phyloP scores from a whole-genome alignment of 2,113 vertebrate genomes.

The Glaucidium brasilianum region DNA sequence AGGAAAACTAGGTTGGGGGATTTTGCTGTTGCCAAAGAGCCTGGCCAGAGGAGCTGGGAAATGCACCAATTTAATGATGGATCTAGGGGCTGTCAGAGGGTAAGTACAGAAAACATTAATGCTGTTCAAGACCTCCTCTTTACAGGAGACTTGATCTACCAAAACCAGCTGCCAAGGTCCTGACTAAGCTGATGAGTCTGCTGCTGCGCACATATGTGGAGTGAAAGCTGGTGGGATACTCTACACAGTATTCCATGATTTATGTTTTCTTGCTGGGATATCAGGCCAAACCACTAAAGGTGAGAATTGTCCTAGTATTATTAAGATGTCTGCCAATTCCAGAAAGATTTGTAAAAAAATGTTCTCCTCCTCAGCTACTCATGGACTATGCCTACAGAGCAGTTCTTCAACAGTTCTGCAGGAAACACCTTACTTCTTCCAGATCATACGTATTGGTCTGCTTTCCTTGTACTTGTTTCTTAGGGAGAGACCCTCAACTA shows the following conservation, averaged over 20 bases:
- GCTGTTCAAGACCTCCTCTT: constrained; percentile 9
- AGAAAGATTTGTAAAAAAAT: neutral
- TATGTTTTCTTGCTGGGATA: neutral
- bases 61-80: constrained; percentile 28
- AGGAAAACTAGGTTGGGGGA: neutral
- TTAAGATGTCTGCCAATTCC: neutral
- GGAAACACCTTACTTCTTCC: neutral
- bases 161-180: constrained; percentile 6
- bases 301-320: neutral
- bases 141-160: constrained; percentile 23
- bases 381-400: neutral
- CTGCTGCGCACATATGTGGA: neutral
- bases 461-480: neutral
- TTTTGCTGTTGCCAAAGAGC: constrained; percentile 18
- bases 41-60: constrained; percentile 31
- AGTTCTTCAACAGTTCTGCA: neutral
- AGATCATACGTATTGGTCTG: neutral
- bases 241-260: neutral
- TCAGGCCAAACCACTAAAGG: neutral
- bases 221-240: neutral
- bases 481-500: neutral
- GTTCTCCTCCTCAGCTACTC: neutral
- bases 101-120: constrained; percentile 47
- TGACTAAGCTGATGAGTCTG: neutral
- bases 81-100: constrained; percentile 29